A percentile compares a stretch with the other conserved stretches of the same genome.
Evolutionary conservation across 2,113 vertebrate genomes (phyloP).

Genomic region (Osmerus eperlanus): DNA sequence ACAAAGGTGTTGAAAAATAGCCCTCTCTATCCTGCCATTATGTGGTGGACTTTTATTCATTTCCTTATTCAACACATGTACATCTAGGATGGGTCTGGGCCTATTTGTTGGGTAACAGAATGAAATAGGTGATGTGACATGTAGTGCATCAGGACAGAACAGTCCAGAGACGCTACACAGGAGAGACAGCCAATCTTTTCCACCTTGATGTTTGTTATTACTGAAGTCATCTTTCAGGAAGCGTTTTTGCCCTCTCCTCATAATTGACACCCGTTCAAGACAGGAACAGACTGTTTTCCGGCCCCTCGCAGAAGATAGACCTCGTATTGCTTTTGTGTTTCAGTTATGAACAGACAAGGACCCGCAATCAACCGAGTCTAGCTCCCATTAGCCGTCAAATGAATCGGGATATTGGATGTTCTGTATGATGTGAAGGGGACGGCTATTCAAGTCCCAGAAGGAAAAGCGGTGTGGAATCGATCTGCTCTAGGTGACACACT

Average conservation of each 20-base stretch:
- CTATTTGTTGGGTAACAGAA: background rate
- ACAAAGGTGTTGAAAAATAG: background rate
- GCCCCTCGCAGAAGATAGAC: constrained; percentile 34
- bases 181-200: constrained; percentile 11
- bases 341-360: constrained; percentile 18
- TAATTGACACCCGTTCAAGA: constrained; percentile 29
- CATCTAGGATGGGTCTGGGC: too few relatives aligned
- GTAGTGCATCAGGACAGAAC: background rate
- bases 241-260: constrained; percentile 18
- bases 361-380: constrained; percentile 14
- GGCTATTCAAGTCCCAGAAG: constrained; percentile 25
- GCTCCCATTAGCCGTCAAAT: constrained; percentile 41
- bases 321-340: constrained; percentile 15
- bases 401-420: constrained; percentile 38
- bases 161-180: background rate
- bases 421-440: background rate
- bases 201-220: constrained; percentile 5
- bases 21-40: background rate
- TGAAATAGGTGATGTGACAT: background rate
- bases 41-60: background rate
- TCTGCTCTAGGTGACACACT: constrained; percentile 26
- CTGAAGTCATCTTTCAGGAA: background rate
- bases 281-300: constrained; percentile 31
- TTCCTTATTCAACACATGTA: background rate
- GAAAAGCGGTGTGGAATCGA: constrained; percentile 35